These are phyloP conservation scores for Hoplias malabaricus DNA, from an alignment of 2,113 vertebrate genomes.

Conservation along the genomic window DNA sequence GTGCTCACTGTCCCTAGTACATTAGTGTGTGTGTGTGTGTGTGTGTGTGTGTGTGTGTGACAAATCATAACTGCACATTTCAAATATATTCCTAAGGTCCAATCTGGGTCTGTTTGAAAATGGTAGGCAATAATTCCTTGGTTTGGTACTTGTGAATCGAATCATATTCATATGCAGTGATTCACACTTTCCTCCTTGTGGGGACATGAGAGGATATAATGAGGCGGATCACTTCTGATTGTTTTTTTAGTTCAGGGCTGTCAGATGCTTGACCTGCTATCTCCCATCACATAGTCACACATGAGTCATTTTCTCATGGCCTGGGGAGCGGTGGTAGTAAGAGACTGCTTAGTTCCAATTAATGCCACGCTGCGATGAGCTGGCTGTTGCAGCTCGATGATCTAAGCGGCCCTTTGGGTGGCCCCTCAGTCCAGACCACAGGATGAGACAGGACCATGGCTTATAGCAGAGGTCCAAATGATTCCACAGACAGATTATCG, in stretches of 20 bases:
- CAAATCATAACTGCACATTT: too few species aligned
- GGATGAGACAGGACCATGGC: neutral
- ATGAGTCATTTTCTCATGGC: conserved; percentile 7
- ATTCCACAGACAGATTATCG: neutral
- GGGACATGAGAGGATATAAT: neutral
- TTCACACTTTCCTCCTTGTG: neutral
- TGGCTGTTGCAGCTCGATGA: neutral
- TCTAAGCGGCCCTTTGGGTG: neutral
- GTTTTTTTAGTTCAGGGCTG: neutral
- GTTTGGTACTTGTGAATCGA: too few species aligned
- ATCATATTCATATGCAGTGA: too few species aligned
- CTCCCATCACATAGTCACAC: neutral
- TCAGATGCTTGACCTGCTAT: neutral
- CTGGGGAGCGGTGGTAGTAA: neutral
- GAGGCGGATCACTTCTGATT: neutral
- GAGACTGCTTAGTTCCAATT: conserved; percentile 16
- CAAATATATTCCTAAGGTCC: too few species aligned
- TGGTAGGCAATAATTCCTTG: too few species aligned
- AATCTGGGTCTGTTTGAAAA: too few species aligned
- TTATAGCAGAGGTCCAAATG: neutral
- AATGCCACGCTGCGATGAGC: neutral
- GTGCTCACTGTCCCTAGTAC: too few species aligned
- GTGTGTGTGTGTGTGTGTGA: too few species aligned
- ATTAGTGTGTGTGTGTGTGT: too few species aligned
- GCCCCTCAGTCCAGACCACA: neutral